Conservation (phyloP, 92 coral and sea anemone species). For the Epizoanthus stellaris region DNA sequence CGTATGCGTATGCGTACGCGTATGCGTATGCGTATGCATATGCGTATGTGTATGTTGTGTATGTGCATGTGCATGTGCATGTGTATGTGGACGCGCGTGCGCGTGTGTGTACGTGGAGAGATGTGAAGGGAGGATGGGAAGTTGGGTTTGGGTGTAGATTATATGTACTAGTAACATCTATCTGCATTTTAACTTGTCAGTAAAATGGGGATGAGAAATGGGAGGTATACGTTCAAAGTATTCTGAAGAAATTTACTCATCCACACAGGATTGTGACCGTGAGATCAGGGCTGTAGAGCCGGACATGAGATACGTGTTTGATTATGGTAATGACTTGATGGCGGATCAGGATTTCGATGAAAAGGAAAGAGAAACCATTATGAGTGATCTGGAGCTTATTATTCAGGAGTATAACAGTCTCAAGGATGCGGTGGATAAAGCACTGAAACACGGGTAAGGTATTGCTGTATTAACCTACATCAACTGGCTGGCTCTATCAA, state of each 20-base stretch:
- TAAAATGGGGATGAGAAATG: neutral
- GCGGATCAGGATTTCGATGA: conserved; percentile 21
- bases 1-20: neutral
- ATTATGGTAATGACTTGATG: conserved; percentile 33
- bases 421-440: conserved; percentile 15
- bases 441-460: conserved; percentile 8
- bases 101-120: neutral
- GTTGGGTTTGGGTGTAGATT: too few relatives aligned
- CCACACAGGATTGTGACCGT: conserved; percentile 21
- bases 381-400: conserved; percentile 11
- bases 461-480: too few relatives aligned
- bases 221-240: too few relatives aligned
- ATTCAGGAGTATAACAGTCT: conserved; percentile 29
- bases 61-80: neutral
- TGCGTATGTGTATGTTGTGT: neutral
- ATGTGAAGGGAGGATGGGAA: too few relatives aligned
- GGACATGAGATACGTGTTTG: conserved; percentile 34
- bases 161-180: too few relatives aligned
- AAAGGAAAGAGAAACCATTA: conserved; percentile 15
- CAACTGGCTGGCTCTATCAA: too few relatives aligned
- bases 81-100: neutral
- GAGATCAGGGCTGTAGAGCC: conserved; percentile 3
- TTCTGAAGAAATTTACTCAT: neutral
- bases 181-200: neutral
- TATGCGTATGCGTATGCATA: neutral